phyloP scores from a whole-genome alignment of 2,797 vertebrate genomes.

The Anisognathus igniventris region DNA sequence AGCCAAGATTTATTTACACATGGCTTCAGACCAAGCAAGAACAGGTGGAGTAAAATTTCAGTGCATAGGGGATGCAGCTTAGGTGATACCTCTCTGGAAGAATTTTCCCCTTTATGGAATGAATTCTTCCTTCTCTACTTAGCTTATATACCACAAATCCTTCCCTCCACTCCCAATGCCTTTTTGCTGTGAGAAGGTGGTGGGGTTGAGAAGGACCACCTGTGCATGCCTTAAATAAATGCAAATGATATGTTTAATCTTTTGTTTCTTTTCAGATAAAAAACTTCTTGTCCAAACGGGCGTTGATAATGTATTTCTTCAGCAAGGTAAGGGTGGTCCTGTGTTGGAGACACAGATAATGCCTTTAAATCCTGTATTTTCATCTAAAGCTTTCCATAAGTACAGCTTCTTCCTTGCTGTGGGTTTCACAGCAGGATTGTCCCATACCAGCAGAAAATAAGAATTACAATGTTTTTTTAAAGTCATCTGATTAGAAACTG shows the following conservation, averaged over 20 bases:
- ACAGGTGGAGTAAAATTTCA: conserved; percentile 77
- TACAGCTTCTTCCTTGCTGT: neutral
- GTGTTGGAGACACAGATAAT: neutral
- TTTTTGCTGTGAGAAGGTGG: neutral
- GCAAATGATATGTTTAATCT: neutral
- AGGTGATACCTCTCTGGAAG: neutral
- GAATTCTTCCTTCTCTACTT: neutral
- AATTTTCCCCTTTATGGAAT: neutral
- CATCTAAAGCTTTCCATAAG: neutral
- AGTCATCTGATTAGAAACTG: neutral
- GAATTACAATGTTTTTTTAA: neutral
- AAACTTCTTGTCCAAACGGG: conserved; percentile 88
- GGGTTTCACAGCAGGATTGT: neutral
- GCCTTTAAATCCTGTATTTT: neutral
- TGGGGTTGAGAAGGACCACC: neutral
- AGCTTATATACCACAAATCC: neutral
- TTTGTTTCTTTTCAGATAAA: conserved; percentile 82
- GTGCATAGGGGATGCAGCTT: neutral
- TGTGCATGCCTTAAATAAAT: neutral
- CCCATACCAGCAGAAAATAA: neutral
- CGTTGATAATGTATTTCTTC: conserved; percentile 94
- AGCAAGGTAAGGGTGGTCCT: conserved; percentile 86
- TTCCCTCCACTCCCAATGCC: neutral
- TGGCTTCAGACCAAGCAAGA: conserved; percentile 90
- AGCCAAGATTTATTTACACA: conserved; percentile 80